phyloP scores from a whole-genome alignment of 2,888 invertebrate species.

The Steinernema scapterisci region DNA sequence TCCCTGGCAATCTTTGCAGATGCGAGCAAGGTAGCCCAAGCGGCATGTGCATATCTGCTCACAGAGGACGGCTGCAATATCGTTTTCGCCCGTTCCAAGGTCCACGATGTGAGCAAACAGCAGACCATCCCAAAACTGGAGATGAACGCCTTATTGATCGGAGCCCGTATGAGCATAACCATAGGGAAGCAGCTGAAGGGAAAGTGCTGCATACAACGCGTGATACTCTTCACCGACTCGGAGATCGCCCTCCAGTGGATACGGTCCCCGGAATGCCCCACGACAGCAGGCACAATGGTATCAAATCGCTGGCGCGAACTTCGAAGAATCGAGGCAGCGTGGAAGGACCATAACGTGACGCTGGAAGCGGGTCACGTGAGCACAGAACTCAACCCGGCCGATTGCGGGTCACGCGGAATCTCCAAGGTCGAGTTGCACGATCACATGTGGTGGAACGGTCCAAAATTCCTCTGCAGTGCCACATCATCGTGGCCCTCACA shows the following conservation, averaged over 20 bases:
- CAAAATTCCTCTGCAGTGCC: background rate
- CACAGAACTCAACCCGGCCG: constrained; percentile 19
- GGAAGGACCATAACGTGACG: background rate
- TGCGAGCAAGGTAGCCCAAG: background rate
- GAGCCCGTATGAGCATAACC: background rate
- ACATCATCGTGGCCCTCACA: too few relatives aligned
- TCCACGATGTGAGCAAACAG: background rate
- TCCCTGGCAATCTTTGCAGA: background rate
- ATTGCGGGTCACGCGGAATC: background rate
- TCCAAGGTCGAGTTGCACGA: background rate
- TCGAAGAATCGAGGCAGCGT: background rate
- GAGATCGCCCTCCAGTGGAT: constrained; percentile 25
- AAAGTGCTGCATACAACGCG: too few relatives aligned
- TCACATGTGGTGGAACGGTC: constrained; percentile 28
- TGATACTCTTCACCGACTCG: constrained; percentile 19
- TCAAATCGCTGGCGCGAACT: background rate
- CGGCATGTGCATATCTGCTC: background rate
- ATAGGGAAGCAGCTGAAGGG: background rate
- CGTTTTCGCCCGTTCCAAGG: background rate
- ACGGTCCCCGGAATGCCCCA: background rate
- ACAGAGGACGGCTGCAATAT: too few relatives aligned
- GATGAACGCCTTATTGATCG: constrained; percentile 11
- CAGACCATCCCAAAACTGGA: constrained; percentile 19
- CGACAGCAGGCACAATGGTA: background rate
- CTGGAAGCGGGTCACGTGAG: background rate